Percentiles rank a stretch among this genome's conserved stretches.
These are phyloP conservation scores for Acropora yongei DNA, from an alignment of 64 coral and sea anemone genomes.

Conservation along the genomic window DNA sequence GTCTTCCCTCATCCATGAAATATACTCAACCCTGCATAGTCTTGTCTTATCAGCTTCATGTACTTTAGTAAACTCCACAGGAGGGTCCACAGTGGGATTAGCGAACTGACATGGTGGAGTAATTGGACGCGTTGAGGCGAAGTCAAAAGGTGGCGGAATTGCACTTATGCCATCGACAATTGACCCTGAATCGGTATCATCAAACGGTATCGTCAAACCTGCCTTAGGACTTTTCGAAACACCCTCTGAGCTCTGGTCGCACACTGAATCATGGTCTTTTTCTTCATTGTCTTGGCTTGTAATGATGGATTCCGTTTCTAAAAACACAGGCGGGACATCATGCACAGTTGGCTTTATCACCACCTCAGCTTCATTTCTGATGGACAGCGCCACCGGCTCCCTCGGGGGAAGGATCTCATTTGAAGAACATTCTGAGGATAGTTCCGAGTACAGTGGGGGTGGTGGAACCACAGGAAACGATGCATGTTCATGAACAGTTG, in stretches of 20 bases:
- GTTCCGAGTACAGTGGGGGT: conserved; percentile 21
- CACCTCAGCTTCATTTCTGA: background rate
- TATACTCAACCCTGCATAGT: background rate
- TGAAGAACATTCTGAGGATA: background rate
- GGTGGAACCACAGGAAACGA: conserved; percentile 24
- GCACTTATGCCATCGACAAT: conserved; percentile 38
- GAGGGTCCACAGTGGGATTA: conserved; percentile 18
- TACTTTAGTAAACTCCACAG: conserved; percentile 25
- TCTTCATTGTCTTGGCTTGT: background rate
- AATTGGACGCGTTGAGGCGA: conserved; percentile 45
- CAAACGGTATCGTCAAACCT: background rate
- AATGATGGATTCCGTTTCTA: background rate
- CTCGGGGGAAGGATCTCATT: background rate
- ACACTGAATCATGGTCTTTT: conserved; percentile 17
- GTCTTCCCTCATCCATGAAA: conserved; percentile 60
- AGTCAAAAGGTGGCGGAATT: conserved; percentile 69
- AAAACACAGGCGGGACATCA: background rate
- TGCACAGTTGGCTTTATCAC: background rate
- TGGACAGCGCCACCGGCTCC: background rate
- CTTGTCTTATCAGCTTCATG: background rate
- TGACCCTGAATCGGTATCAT: conserved; percentile 50
- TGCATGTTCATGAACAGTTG: background rate
- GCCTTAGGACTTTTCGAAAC: conserved; percentile 13
- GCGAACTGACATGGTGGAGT: conserved; percentile 70
- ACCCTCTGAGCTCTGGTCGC: conserved; percentile 15